A percentile compares a stretch with the other conserved stretches of the same genome.
phyloP scores from a whole-genome alignment of 53 echinoderm and acorn worm species.

The Pentamera pediparva region DNA sequence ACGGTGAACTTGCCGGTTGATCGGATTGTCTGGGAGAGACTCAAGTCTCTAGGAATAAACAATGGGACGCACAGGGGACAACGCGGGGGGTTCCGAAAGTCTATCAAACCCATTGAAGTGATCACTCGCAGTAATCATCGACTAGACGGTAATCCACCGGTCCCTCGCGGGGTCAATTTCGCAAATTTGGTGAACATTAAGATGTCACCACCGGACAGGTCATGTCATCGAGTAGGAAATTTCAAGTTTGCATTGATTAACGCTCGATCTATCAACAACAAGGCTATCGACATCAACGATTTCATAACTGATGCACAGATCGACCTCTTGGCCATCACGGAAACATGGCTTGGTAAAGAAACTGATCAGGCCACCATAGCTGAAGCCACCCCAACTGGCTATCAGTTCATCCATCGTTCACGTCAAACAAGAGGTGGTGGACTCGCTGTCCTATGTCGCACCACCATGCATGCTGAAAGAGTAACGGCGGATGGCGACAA shows the following conservation, averaged over 20 bases:
- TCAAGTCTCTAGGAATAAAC: no score
- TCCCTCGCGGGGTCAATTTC: no score
- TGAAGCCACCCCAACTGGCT: constrained; percentile 3
- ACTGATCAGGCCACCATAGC: constrained; percentile 4
- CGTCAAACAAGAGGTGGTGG: constrained; percentile 2
- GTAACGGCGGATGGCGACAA: neutral
- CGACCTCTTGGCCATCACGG: constrained; percentile 7
- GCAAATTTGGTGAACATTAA: no score
- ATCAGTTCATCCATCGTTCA: neutral
- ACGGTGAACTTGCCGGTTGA: no score
- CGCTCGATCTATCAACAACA: neutral
- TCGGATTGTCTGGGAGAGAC: no score
- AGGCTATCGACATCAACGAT: neutral
- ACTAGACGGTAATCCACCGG: no score
- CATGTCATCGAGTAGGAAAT: neutral
- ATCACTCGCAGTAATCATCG: no score
- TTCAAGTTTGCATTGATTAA: constrained; percentile 6
- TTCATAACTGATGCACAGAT: neutral
- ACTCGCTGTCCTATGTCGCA: neutral
- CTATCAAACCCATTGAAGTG: no score
- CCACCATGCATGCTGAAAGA: neutral
- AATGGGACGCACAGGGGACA: no score
- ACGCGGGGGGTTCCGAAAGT: no score
- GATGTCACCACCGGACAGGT: no score
- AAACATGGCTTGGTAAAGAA: constrained; percentile 10